Percentiles rank a stretch among this genome's conserved stretches.
phyloP scores from a whole-genome alignment of 2,113 vertebrate species.

The Ginglymostoma cirratum region DNA sequence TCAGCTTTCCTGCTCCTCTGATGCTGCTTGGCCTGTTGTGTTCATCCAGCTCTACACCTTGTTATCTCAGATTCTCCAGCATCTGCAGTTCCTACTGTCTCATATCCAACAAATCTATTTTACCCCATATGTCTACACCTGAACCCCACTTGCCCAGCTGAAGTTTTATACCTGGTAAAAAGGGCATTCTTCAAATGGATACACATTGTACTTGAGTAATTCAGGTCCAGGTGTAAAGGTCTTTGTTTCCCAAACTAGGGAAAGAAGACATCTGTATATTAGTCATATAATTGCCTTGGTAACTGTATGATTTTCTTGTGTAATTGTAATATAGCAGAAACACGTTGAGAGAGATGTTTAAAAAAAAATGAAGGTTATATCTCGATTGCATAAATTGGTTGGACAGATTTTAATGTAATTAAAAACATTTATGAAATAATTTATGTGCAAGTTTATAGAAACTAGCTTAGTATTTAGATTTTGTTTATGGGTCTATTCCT shows the following conservation, averaged over 20 bases:
- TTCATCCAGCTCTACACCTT: too few relatives aligned
- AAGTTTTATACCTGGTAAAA: not conserved
- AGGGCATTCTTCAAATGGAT: not conserved
- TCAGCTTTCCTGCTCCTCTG: too few relatives aligned
- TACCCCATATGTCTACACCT: too few relatives aligned
- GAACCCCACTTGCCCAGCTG: not conserved
- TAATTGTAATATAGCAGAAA: not conserved
- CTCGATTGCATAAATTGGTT: not conserved
- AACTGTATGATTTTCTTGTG: not conserved
- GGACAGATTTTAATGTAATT: conserved; percentile 18
- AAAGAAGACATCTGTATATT: not conserved
- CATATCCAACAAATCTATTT: too few relatives aligned
- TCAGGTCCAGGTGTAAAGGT: not conserved
- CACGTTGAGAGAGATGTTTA: not conserved
- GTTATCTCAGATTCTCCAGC: too few relatives aligned
- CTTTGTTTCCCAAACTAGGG: conserved; percentile 7
- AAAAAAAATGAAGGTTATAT: not conserved
- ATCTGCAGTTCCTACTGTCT: too few relatives aligned
- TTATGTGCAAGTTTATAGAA: not conserved
- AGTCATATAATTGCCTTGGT: not conserved
- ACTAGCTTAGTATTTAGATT: not conserved
- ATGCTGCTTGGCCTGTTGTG: too few relatives aligned
- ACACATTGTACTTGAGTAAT: not conserved
- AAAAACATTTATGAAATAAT: not conserved
- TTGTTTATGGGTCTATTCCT: not conserved